These are phyloP conservation scores for Malurus cyaneus DNA, from an alignment of 2,113 vertebrate genomes.

Conservation along the genomic window DNA sequence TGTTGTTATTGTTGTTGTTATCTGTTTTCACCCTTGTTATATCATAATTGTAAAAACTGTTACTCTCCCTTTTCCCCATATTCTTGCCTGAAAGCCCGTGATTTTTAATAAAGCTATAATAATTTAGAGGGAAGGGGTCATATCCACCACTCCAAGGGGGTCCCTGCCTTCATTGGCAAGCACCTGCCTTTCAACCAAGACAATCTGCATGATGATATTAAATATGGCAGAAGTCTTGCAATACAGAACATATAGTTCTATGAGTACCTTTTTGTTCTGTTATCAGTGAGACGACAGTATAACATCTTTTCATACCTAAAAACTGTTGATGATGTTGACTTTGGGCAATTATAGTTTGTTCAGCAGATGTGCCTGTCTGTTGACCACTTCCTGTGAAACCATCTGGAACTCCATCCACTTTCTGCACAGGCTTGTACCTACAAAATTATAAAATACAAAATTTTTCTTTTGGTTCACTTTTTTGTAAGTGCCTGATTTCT, in stretches of 20 bases:
- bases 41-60: no score
- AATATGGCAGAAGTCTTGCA: neutral
- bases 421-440: constrained; percentile 83
- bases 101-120: no score
- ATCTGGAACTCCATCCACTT: constrained; percentile 81
- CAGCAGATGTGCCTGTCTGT: constrained; percentile 79
- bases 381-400: constrained; percentile 79
- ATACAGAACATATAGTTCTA: neutral
- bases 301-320: constrained; percentile 76
- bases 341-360: constrained; percentile 82
- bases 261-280: neutral
- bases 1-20: no score
- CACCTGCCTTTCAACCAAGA: no score
- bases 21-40: no score
- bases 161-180: no score
- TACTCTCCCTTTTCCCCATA: no score
- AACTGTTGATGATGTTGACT: constrained; percentile 85
- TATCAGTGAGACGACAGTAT: neutral
- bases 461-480: constrained; percentile 47
- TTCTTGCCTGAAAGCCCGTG: no score
- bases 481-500: neutral
- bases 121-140: no score
- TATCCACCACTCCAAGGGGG: no score
- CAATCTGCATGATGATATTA: neutral
- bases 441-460: constrained; percentile 60